phyloP scores from a whole-genome alignment of 2,888 invertebrate species.

The Drosophila merina region DNA sequence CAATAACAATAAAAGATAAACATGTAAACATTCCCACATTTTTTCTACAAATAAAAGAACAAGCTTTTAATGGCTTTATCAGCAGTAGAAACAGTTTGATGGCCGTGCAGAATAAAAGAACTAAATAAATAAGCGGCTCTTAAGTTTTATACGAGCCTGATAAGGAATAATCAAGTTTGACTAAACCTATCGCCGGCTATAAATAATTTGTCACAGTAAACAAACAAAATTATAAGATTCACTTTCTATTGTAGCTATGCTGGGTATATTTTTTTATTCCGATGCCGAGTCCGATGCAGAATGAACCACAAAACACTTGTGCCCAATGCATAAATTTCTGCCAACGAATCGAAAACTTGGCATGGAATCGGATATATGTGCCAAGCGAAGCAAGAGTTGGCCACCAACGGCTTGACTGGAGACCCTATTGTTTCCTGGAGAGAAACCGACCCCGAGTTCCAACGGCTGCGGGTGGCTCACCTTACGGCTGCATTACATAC shows the following conservation, averaged over 20 bases:
- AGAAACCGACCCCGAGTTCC: slow-evolving; percentile 2
- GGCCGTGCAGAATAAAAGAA: slow-evolving; percentile 19
- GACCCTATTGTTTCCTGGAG: background rate
- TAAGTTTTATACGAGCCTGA: slow-evolving; percentile 11
- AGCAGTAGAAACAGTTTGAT: slow-evolving; percentile 10
- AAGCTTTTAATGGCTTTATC: slow-evolving; percentile 13
- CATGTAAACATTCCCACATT: background rate
- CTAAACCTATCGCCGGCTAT: background rate
- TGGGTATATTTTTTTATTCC: no score
- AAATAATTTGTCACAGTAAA: slow-evolving; percentile 22
- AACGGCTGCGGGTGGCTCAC: slow-evolving; percentile 1
- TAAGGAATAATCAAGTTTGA: slow-evolving; percentile 25
- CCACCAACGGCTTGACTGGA: slow-evolving; percentile 1
- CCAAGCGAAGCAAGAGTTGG: slow-evolving; percentile 26
- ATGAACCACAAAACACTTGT: slow-evolving; percentile 28
- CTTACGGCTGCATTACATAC: slow-evolving; percentile 7
- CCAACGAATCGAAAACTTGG: slow-evolving; percentile 33
- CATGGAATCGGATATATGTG: slow-evolving; percentile 20
- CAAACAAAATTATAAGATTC: slow-evolving; percentile 15
- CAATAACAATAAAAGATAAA: background rate
- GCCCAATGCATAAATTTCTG: slow-evolving; percentile 40
- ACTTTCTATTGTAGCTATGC: slow-evolving; percentile 26
- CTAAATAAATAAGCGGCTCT: background rate
- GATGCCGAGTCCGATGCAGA: background rate
- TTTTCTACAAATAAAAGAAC: background rate